phyloP scores from a whole-genome alignment of 2,888 invertebrate species.

The Nasonia oneida region DNA sequence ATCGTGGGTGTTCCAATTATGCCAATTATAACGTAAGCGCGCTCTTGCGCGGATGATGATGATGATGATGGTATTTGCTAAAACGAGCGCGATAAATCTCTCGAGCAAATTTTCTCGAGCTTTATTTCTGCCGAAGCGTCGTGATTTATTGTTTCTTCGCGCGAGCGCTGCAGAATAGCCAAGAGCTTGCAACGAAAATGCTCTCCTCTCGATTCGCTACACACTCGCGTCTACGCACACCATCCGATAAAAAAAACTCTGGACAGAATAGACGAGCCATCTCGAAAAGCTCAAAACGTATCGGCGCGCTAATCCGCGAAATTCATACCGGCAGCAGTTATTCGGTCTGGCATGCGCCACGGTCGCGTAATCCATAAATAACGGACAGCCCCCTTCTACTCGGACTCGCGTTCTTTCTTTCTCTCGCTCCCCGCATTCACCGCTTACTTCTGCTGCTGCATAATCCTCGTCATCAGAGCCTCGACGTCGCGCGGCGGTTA shows the following conservation, averaged over 20 bases:
- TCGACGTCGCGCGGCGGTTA: neutral
- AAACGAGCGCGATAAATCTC: neutral
- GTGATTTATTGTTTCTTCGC: neutral
- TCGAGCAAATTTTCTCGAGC: conserved; percentile 6
- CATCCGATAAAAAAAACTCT: too few relatives aligned
- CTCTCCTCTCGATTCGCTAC: too few relatives aligned
- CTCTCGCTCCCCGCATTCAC: neutral
- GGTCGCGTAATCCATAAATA: conserved; percentile 75
- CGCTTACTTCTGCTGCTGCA: neutral
- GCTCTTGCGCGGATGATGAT: neutral
- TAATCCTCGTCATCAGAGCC: neutral
- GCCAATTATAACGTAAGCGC: neutral
- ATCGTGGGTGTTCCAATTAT: conserved; percentile 36
- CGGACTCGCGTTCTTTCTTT: neutral
- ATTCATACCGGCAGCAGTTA: neutral
- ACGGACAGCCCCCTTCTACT: conserved; percentile 64
- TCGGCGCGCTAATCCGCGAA: too few relatives aligned
- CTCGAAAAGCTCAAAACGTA: too few relatives aligned
- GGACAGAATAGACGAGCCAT: too few relatives aligned
- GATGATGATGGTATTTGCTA: neutral
- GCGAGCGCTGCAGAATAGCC: too few relatives aligned
- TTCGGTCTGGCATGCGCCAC: conserved; percentile 64
- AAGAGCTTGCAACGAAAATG: too few relatives aligned
- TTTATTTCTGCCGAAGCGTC: neutral
- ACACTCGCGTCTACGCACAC: too few relatives aligned